Evolutionary conservation across 2,797 vertebrate species (phyloP).

Genomic region (Dryobates pubescens): DNA sequence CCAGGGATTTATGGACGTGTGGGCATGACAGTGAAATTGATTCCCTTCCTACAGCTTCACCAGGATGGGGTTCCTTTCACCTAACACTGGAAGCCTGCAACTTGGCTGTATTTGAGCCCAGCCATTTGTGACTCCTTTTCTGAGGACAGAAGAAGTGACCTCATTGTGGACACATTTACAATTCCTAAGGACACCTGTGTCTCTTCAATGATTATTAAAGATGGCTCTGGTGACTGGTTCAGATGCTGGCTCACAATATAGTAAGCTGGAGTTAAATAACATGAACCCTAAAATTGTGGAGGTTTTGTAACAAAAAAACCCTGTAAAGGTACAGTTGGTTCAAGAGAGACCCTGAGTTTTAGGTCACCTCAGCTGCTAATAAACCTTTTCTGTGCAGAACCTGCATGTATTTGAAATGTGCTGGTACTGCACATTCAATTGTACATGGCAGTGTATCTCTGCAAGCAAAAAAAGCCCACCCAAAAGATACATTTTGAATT

Average conservation of each 20-base stretch:
- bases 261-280: not conserved
- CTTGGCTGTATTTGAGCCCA: not conserved
- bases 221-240: not conserved
- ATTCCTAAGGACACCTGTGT: not conserved
- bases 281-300: not conserved
- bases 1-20: not conserved
- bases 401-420: not conserved
- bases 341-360: not conserved
- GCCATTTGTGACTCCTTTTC: not conserved
- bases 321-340: not conserved
- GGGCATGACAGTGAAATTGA: not conserved
- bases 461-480: not conserved
- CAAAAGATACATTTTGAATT: not conserved
- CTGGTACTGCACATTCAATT: not conserved
- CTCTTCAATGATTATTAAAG: not conserved
- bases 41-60: not conserved
- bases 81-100: not conserved
- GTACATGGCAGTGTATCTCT: fast-evolving
- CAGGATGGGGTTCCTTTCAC: not conserved
- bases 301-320: not conserved
- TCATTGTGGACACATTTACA: fast-evolving
- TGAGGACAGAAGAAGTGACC: too few species aligned
- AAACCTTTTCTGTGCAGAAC: not conserved
- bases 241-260: not conserved
- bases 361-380: not conserved